A percentile compares a stretch with the other conserved stretches of the same genome.
These are phyloP conservation scores for Anguilla megastoma DNA, from an alignment of 2,797 vertebrate genomes.

Conservation along the genomic window DNA sequence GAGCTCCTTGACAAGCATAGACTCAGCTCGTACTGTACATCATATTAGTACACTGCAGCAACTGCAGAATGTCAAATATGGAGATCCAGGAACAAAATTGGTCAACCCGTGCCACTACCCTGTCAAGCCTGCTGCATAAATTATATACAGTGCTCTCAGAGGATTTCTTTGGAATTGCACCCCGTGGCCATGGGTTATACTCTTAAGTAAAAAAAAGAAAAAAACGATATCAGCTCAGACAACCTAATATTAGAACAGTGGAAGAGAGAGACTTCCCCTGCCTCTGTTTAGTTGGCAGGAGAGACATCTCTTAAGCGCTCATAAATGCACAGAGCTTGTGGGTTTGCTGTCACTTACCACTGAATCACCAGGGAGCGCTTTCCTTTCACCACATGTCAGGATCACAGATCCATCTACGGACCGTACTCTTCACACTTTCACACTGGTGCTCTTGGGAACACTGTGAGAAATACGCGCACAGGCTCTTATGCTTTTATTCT, in stretches of 20 bases:
- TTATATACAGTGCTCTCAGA: not conserved
- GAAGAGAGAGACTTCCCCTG: not conserved
- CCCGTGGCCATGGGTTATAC: not conserved
- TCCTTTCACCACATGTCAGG: not conserved
- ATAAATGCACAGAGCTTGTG: not conserved
- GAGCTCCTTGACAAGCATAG: not conserved
- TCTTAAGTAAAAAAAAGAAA: not conserved
- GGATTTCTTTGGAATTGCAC: slow-evolving; percentile 17
- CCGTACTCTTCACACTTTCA: not conserved
- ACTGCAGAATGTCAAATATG: not conserved
- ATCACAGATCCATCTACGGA: not conserved
- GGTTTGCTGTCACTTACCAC: not conserved
- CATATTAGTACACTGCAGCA: not conserved
- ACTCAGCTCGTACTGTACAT: not conserved
- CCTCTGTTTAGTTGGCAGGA: not conserved
- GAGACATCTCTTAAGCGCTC: slow-evolving; percentile 21
- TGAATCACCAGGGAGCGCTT: not conserved
- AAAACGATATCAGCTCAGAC: not conserved
- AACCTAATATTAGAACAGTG: slow-evolving; percentile 11
- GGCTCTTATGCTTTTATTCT: not conserved
- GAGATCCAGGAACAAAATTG: not conserved
- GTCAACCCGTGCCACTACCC: not conserved
- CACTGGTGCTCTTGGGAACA: not conserved
- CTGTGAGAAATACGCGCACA: not conserved
- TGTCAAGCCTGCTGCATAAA: not conserved